Base-by-base conservation (phyloP, 2,113 vertebrate genomes). In the Serilophus lunatus region DNA sequence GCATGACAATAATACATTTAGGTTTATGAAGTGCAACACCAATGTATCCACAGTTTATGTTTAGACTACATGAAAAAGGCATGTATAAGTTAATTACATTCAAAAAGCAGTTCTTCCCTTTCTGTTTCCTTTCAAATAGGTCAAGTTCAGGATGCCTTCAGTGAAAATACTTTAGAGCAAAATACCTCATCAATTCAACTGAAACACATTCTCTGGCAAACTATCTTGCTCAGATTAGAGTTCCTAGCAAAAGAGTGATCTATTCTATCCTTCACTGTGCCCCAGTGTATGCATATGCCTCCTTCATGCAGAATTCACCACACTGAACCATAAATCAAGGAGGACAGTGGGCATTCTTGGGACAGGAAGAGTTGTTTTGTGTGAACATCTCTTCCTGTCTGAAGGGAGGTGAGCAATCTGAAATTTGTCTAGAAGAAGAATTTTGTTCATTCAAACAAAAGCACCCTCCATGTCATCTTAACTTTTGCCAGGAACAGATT, bases 401-500 rank as follows among this genome's bases (percentile, higher is more conserved):
- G 70, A 91, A 64, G 10, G 20, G 33, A 71, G 70, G 24, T 82
- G 60, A 84, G 47, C 51, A 75, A 84, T 68, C 38, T 78, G 74
- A 91, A 89, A 49, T 68, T 87, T 2, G 0, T 40, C 61, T 64
- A 36, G 65, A 74, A 81, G 60, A 79, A 63, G 18, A 71, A n/a
- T 75, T 91, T 91, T 70, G 20, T 18, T 61, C 66, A 63, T 81
- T 90, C 68, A 91, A 59, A 91, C 50, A 83, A 86, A 83, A 16
- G 12, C 17, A 57, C 18, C 60, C 86, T 72, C 56, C n/a, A 50
- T 86, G 83, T 63, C 91, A 26, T 50, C 56, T 17, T 69, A 80
- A 61, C 18, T 79, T 86, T 49, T 93, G 61, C 80, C 93, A 95
- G 80, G 54, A 92, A 86, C 54, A 83, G 89, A 95, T 86, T 92